These are phyloP conservation scores for Myotis lucifugus DNA, from an alignment of 2,113 vertebrate species.

Conservation along the genomic window DNA sequence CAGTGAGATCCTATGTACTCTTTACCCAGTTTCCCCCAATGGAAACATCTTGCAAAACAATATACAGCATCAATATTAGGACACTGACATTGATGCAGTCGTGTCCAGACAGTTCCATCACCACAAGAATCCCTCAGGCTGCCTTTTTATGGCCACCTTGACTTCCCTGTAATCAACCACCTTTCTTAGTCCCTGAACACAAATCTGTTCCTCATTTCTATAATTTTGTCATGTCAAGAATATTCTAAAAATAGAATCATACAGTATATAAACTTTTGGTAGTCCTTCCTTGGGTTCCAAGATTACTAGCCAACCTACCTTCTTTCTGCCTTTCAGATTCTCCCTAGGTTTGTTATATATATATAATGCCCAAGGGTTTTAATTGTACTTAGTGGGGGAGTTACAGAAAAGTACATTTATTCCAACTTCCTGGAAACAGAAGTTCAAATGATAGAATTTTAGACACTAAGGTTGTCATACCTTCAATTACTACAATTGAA, in stretches of 20 bases:
- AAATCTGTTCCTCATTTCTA: not conserved
- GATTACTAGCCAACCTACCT: not conserved
- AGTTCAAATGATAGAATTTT: not conserved
- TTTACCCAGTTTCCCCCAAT: not conserved
- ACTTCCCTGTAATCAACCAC: not conserved
- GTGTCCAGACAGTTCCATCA: not conserved
- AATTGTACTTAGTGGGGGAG: not conserved
- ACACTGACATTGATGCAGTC: too few species aligned
- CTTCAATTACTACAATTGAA: slow-evolving; percentile 46
- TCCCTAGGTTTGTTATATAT: not conserved
- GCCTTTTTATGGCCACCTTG: not conserved
- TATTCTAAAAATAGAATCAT: not conserved
- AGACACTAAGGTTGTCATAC: slow-evolving; percentile 12
- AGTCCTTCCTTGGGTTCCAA: not conserved
- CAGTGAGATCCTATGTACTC: not conserved
- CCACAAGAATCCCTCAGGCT: not conserved
- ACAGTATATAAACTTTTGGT: not conserved
- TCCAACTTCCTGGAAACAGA: not conserved
- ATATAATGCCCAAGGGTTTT: not conserved
- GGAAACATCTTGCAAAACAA: not conserved
- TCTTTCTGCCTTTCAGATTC: not conserved
- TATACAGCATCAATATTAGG: not conserved
- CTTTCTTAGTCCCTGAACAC: not conserved
- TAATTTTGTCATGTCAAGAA: not conserved
- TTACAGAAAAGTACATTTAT: not conserved